These are phyloP conservation scores for Holcopasites calliopsidis DNA, from an alignment of 1,140 invertebrate species.

Conservation along the genomic window DNA sequence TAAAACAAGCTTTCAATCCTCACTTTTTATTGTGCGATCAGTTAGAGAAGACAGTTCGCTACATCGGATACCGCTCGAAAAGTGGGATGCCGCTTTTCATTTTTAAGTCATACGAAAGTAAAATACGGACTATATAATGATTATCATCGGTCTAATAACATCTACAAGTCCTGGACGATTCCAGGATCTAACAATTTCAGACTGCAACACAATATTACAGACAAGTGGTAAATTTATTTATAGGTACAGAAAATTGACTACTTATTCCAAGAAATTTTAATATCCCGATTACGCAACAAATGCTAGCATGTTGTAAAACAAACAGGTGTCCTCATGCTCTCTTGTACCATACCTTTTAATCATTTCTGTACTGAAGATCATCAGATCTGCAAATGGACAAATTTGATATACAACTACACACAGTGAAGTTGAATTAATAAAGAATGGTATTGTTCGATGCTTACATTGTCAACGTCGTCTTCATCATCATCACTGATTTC, in stretches of 20 bases:
- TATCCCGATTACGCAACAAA: slow-evolving; percentile 23
- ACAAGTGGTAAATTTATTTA: slow-evolving; percentile 70
- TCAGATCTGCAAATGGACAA: slow-evolving; percentile 71
- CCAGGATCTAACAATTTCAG: slow-evolving; percentile 26
- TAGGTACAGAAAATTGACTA: slow-evolving; percentile 65
- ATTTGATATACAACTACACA: slow-evolving; percentile 6
- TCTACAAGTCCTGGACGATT: slow-evolving; percentile 39
- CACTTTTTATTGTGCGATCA: not conserved
- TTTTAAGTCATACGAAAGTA: slow-evolving; percentile 1
- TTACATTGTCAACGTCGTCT: slow-evolving; percentile 88
- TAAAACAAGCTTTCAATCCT: not conserved
- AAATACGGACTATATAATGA: slow-evolving; percentile 21
- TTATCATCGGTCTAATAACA: slow-evolving; percentile 28
- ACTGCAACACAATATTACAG: slow-evolving; percentile 57
- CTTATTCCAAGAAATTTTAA: slow-evolving; percentile 39
- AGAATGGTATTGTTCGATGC: slow-evolving; percentile 43
- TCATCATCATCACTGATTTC: slow-evolving; percentile 94
- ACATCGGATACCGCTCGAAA: not conserved
- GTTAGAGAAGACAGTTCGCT: not conserved
- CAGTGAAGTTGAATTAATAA: too few relatives aligned
- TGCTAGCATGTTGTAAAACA: slow-evolving; percentile 50
- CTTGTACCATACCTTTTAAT: slow-evolving; percentile 50
- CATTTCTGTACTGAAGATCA: slow-evolving; percentile 57
- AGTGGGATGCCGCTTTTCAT: not conserved
- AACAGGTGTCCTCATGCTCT: slow-evolving; percentile 46